Conservation (phyloP, 2,113 vertebrate genomes). For the Orycteropus afer region DNA sequence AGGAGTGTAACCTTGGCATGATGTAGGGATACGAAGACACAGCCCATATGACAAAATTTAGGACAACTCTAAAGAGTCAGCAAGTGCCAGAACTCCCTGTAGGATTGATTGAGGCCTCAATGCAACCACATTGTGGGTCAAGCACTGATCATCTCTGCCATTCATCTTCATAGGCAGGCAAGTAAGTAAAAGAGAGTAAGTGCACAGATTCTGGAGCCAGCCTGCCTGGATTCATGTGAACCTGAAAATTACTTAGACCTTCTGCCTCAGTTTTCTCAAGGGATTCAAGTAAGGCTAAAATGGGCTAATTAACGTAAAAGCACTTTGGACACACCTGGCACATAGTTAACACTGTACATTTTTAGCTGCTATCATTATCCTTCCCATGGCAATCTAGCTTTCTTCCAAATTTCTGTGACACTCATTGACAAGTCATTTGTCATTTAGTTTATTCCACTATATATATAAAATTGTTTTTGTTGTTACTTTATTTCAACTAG, state of each 20-base stretch:
- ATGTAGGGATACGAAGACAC: background rate
- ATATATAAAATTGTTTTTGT: background rate
- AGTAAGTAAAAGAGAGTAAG: background rate
- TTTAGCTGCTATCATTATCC: background rate
- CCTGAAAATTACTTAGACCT: background rate
- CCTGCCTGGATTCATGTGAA: background rate
- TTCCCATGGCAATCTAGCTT: background rate
- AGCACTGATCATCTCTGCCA: background rate
- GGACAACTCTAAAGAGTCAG: background rate
- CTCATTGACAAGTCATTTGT: background rate
- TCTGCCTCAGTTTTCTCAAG: background rate
- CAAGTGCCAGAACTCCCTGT: background rate
- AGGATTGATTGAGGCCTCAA: background rate
- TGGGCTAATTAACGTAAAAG: background rate
- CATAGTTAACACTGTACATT: background rate
- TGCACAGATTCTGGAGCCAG: background rate
- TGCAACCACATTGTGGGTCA: background rate
- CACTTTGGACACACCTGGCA: background rate
- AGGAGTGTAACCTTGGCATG: background rate
- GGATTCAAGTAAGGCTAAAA: conserved; percentile 1
- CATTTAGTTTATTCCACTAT: background rate
- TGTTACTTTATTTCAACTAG: background rate
- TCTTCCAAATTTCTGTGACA: background rate
- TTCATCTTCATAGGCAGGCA: background rate
- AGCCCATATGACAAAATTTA: background rate